Base-by-base conservation (phyloP, 1,140 invertebrate genomes). In the Spodoptera litura region DNA sequence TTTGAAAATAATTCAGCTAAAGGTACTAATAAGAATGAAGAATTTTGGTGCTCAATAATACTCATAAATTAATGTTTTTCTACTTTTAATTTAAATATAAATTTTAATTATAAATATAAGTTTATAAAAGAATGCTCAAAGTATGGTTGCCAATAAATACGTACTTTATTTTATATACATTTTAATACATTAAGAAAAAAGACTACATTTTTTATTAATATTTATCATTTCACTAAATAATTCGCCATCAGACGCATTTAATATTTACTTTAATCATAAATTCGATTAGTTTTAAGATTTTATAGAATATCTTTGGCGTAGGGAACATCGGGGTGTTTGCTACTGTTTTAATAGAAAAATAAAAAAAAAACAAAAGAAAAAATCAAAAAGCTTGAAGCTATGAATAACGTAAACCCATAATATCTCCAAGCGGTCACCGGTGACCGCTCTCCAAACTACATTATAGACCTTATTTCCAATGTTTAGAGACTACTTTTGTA, bases 241-340 rank as follows among this genome's bases (percentile, higher is more conserved):
- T 61, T 74, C 64, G 76, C 76, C 80, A 81, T 80, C 61, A 15
- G 61, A 61, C 44, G 72, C 73, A 75, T 80, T 76, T 80, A 75
- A 56, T 49, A 51, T 49, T 68, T 13, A n/a, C 9, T 44, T 44
- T 71, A 70, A 35, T 25, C n/a, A 35, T 78, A 58, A 58, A 6
- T 44, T 77, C 12, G 44, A 13, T 13, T 49, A 78, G 20, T 15
- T 49, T 73, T 74, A 74, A 56, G 31, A 15, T 56, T 55, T 31
- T 49, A 9, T 27, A 51, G 35, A 15, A 52, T 80, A 72, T 72
- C 52, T 73, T 15, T 55, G 79, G 79, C 27, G 15, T 78, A 77
- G 73, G 70, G 71, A 72, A 71, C 59, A 62, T 31, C 8, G 82
- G 79, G 56, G 13, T 10, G 74, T 83, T 83, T 83, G 82, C 80